Percentiles rank a stretch among this genome's conserved stretches.
phyloP scores from a whole-genome alignment of 2,113 vertebrate species.

The Melanotaenia duboulayi region DNA sequence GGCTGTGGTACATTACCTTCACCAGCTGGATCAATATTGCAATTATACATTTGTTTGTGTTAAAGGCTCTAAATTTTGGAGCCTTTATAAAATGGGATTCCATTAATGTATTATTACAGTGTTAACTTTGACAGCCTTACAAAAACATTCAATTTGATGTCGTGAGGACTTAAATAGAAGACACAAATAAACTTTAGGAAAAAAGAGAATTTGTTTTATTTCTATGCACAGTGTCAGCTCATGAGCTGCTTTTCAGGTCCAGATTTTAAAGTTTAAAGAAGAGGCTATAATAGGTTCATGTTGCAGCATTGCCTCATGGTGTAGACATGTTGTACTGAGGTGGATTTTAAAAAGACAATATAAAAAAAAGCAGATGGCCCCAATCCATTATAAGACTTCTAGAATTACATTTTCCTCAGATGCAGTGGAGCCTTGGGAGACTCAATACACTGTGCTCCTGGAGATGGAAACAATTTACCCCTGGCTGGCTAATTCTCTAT shows the following conservation, averaged over 20 bases:
- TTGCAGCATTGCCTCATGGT: conserved; percentile 24
- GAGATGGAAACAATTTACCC: conserved; percentile 68
- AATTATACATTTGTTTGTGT: too few relatives aligned
- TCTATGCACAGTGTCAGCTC: neutral
- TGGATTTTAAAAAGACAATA: conserved; percentile 67
- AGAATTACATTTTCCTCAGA: conserved; percentile 70
- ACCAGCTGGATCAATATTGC: too few relatives aligned
- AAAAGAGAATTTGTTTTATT: too few relatives aligned
- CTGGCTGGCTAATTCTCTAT: conserved; percentile 52
- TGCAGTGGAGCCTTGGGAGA: conserved; percentile 48
- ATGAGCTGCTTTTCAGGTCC: neutral
- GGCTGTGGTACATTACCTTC: too few relatives aligned
- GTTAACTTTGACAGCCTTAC: too few relatives aligned
- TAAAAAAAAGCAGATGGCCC: conserved; percentile 48
- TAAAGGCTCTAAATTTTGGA: too few relatives aligned
- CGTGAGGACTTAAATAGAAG: too few relatives aligned
- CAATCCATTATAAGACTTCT: conserved; percentile 70
- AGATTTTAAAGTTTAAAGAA: conserved; percentile 16
- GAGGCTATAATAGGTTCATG: conserved; percentile 25
- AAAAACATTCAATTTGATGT: too few relatives aligned
- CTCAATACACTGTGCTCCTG: conserved; percentile 39
- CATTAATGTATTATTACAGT: too few relatives aligned
- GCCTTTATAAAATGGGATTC: too few relatives aligned
- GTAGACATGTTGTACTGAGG: conserved; percentile 34
- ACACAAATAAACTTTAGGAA: too few relatives aligned